Conservation (phyloP, 2,113 vertebrate species). For the Connochaetes taurinus region DNA sequence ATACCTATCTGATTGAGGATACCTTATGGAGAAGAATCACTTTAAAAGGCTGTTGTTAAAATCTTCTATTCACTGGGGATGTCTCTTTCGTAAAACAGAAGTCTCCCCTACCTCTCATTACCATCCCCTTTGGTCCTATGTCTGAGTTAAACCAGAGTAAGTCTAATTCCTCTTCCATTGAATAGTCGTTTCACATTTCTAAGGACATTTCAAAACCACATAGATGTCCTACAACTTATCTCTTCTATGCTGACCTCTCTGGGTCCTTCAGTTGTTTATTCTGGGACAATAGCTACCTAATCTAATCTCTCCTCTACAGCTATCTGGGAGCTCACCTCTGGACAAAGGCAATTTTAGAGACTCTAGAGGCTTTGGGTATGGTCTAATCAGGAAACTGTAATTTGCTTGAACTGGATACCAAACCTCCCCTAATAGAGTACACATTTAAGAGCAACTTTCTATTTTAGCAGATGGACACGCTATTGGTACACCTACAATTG, state of each 20-base stretch:
- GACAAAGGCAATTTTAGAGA: not conserved
- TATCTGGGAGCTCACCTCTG: not conserved
- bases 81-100: not conserved
- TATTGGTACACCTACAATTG: not conserved
- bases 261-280: not conserved
- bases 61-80: not conserved
- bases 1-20: not conserved
- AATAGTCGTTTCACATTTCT: not conserved
- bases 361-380: not conserved
- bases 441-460: not conserved
- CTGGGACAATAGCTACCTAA: not conserved
- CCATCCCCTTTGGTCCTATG: not conserved
- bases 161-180: not conserved
- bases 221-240: not conserved
- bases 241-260: not conserved
- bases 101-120: not conserved
- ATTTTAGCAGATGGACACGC: not conserved
- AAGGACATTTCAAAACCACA: not conserved
- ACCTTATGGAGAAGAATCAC: not conserved
- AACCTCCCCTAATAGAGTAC: not conserved
- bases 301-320: not conserved
- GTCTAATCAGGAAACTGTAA: not conserved
- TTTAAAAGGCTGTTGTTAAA: not conserved
- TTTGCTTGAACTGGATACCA: not conserved
- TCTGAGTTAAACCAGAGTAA: not conserved